Evolutionary conservation across 2,888 invertebrate species (phyloP), one percentile per base, ranked within the genome.

Genomic region (Masnerella sp.): DNA sequence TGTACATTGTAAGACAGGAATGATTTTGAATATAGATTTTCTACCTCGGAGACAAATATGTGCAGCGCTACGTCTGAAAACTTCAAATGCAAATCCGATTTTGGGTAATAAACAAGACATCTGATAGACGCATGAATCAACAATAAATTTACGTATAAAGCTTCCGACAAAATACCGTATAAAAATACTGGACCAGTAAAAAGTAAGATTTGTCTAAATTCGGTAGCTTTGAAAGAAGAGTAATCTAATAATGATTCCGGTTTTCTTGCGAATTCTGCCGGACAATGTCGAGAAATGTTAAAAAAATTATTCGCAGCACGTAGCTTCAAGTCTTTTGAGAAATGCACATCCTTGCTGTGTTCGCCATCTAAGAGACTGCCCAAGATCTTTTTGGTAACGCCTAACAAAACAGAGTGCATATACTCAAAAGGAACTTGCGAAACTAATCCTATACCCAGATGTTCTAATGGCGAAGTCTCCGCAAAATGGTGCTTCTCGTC

Each of bases 181-280:
- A 30, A 30, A 30, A 9, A 7, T 2, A 30, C 30, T 8, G n/a
- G 5, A 54, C n/a, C n/a, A n/a, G n/a, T n/a, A n/a, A n/a, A n/a
- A n/a, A n/a, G n/a, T n/a, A n/a, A n/a, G n/a, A n/a, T 36, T 25
- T 54, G 54, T 25, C 54, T 11, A 12, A 54, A 54, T 54, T 54
- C 54, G 2, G 54, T 54, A 11, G 54, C 54, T 40, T 54, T 54
- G 20, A 54, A 54, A 12, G 20, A 2, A 2, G 5, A 2, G n/a
- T 11, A 30, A 30, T 30, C 30, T 8, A 9, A 30, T 9, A 30
- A 30, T 9, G 2, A 2, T 8, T 3, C 5, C n/a, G 30, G 30
- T 3, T 30, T 4, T 30, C 30, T 30, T 2, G 30, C 2, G 9
- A 9, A 30, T 8, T 30, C 30, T 5, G 5, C 9, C 2, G 30